phyloP scores from a whole-genome alignment of 2,113 vertebrate species.

The Ptilorrhoa leucosticta region DNA sequence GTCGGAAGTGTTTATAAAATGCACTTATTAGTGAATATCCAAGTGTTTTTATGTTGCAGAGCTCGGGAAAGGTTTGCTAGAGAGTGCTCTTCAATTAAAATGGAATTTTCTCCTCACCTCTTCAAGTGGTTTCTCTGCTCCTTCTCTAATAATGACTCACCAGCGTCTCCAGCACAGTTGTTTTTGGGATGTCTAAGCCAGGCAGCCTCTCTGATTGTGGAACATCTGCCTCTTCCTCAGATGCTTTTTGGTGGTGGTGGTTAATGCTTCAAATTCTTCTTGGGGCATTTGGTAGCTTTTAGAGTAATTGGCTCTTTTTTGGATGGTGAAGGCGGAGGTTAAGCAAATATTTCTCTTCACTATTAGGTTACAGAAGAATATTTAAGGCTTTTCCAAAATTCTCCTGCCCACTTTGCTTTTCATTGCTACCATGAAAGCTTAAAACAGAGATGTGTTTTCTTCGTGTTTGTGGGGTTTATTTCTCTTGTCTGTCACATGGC shows the following conservation, averaged over 20 bases:
- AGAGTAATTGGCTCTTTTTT: not conserved
- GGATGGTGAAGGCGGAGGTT: not conserved
- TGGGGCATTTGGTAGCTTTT: constrained; percentile 11
- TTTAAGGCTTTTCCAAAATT: constrained; percentile 5
- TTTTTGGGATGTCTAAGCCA: not conserved
- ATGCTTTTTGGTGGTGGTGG: constrained; percentile 2
- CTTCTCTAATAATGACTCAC: constrained; percentile 2
- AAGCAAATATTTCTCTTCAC: constrained; percentile 50
- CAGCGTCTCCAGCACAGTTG: not conserved
- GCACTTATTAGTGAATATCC: not conserved
- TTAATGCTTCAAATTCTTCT: constrained; percentile 42
- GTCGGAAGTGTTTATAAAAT: not conserved
- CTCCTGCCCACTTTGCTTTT: not conserved
- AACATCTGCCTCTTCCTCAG: not conserved
- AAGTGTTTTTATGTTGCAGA: not conserved
- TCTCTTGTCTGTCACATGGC: not conserved
- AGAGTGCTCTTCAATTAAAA: constrained; percentile 22
- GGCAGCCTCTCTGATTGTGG: not conserved
- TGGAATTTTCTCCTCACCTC: constrained; percentile 54
- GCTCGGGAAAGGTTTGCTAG: not conserved
- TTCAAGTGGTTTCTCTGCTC: constrained; percentile 28
- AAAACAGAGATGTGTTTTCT: not conserved
- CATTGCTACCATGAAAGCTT: not conserved
- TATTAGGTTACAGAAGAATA: constrained; percentile 17
- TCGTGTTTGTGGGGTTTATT: not conserved